A percentile compares a stretch with the other conserved stretches of the same genome.
phyloP scores from a whole-genome alignment of 2,113 vertebrate species.

The Epinephelus cyanopodus region DNA sequence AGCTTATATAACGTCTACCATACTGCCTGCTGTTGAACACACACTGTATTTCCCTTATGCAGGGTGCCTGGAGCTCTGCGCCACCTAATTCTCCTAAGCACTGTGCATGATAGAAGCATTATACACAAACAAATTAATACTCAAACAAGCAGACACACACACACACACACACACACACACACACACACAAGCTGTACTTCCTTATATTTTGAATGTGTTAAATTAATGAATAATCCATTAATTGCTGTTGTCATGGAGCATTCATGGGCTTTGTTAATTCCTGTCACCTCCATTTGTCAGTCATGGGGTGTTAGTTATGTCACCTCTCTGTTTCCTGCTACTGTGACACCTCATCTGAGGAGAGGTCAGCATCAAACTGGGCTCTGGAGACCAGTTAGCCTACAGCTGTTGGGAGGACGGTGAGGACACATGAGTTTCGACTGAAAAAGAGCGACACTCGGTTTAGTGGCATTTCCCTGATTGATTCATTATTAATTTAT shows the following conservation, averaged over 20 bases:
- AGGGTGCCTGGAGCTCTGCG: conserved; percentile 22
- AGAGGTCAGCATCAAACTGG: conserved; percentile 60
- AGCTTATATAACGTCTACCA: conserved; percentile 30
- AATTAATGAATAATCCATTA: conserved; percentile 54
- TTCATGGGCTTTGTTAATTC: conserved; percentile 42
- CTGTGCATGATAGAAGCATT: background rate
- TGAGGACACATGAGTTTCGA: conserved; percentile 39
- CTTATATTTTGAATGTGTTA: conserved; percentile 31
- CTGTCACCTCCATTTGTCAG: conserved; percentile 63
- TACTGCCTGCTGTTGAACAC: conserved; percentile 17
- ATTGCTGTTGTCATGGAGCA: conserved; percentile 37
- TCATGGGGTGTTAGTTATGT: conserved; percentile 66
- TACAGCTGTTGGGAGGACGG: conserved; percentile 52
- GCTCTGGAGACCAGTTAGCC: conserved; percentile 53
- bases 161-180: too few species aligned
- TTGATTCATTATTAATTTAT: background rate
- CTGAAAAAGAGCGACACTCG: background rate
- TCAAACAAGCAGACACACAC: background rate
- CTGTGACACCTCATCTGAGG: conserved; percentile 56
- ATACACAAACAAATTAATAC: conserved; percentile 5
- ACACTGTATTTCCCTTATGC: conserved; percentile 4
- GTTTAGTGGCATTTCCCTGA: background rate
- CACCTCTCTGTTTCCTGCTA: conserved; percentile 54
- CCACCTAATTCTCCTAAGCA: background rate
- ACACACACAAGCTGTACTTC: conserved; percentile 14